Conservation (phyloP, 1,140 invertebrate genomes). For the Lasioglossum baleicum region DNA sequence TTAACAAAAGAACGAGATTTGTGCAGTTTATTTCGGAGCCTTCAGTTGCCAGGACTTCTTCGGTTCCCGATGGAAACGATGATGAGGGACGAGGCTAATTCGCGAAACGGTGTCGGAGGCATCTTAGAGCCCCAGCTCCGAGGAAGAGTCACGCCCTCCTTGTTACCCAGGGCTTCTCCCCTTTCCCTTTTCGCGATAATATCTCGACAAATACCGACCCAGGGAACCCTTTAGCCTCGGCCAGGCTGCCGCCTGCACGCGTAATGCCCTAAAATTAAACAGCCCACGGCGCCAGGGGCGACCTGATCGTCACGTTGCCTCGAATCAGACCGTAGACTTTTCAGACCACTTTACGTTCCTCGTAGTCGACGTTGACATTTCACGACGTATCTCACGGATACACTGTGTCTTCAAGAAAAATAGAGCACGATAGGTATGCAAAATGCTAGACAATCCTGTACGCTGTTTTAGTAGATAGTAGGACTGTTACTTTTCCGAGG, state of each 20-base stretch:
- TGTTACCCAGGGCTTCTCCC: constrained; percentile 53
- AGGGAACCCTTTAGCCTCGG: constrained; percentile 59
- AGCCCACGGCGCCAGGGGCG: constrained; percentile 61
- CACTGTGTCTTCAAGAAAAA: not conserved
- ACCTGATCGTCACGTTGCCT: constrained; percentile 49
- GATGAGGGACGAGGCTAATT: constrained; percentile 60
- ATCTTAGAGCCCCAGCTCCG: constrained; percentile 54
- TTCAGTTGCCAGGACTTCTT: constrained; percentile 44
- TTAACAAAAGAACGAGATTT: no score
- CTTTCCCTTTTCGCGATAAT: constrained; percentile 59
- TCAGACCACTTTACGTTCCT: not conserved
- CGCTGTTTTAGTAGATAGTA: no score
- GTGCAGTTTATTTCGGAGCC: constrained; percentile 16
- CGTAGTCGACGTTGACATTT: constrained; percentile 12
- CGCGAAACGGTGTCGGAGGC: constrained; percentile 64
- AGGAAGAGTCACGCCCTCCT: constrained; percentile 63
- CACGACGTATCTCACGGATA: not conserved
- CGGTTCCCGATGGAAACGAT: constrained; percentile 46
- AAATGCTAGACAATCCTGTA: no score
- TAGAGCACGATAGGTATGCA: not conserved
- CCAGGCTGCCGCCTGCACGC: constrained; percentile 63
- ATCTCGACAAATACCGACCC: constrained; percentile 66
- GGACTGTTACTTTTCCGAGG: no score
- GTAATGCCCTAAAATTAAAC: constrained; percentile 70
- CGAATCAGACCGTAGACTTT: not conserved